These are phyloP conservation scores for Nerophis ophidion DNA, from an alignment of 2,113 vertebrate genomes.

Conservation along the genomic window DNA sequence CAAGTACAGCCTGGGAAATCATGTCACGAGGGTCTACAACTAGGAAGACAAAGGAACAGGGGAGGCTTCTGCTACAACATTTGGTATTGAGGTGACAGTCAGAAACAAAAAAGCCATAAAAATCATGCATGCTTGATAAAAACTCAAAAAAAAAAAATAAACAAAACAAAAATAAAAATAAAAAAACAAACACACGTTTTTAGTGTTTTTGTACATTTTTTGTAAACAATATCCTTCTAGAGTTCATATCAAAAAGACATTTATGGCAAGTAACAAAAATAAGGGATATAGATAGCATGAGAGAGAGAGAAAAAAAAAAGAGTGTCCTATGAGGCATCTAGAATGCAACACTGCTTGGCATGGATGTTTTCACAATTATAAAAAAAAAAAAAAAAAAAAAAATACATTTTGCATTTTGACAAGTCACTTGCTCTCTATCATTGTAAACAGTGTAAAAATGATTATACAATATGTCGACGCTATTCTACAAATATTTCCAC, in stretches of 20 bases:
- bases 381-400: slow-evolving; percentile 33
- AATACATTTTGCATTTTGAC: slow-evolving; percentile 64
- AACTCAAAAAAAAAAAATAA: slow-evolving; percentile 38
- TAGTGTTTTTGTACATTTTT: slow-evolving; percentile 81
- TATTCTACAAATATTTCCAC: slow-evolving; percentile 76
- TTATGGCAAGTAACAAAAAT: slow-evolving; percentile 76
- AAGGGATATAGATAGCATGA: slow-evolving; percentile 67
- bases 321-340: slow-evolving; percentile 72
- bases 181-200: slow-evolving; percentile 61
- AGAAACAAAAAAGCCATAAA: slow-evolving; percentile 68
- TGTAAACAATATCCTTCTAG: slow-evolving; percentile 81
- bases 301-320: slow-evolving; percentile 47
- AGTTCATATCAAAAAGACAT: slow-evolving; percentile 77
- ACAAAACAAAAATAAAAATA: too few relatives aligned
- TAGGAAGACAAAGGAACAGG: slow-evolving; percentile 63
- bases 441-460: slow-evolving; percentile 74
- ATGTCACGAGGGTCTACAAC: slow-evolving; percentile 68
- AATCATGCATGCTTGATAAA: slow-evolving; percentile 75
- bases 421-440: slow-evolving; percentile 66
- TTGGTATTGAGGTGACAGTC: slow-evolving; percentile 73
- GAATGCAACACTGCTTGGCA: slow-evolving; percentile 77
- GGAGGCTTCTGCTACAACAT: slow-evolving; percentile 73
- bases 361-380: slow-evolving; percentile 67
- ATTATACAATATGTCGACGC: slow-evolving; percentile 73
- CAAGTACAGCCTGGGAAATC: slow-evolving; percentile 73